Evolutionary conservation across 1,140 invertebrate genomes (phyloP), one percentile per base, ranked within the genome.

Genomic region (Ceratina calcarata): DNA sequence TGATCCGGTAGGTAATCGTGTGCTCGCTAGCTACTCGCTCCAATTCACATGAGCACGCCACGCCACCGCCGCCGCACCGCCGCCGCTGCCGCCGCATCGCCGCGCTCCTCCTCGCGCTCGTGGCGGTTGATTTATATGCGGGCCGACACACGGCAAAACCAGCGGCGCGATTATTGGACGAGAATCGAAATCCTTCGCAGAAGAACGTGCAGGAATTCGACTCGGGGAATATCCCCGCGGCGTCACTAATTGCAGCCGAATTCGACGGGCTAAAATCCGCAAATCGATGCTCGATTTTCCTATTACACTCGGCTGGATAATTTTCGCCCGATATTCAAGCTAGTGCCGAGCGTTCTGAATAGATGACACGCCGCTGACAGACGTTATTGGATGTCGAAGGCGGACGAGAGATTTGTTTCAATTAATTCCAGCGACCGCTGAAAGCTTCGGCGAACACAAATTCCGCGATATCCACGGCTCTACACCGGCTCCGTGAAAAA

Each of bases 141-240:
- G n/a, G 1, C 45, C 60, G 49, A 37, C 76, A 71, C 76, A 51
- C 61, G 67, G 67, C 68, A 71, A 71, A 61, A 78, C 60, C 67
- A 55, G 49, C 37, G 49, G 3, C 20, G 18, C 60, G 76, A 78
- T 78, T 71, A 71, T 71, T 51, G 67, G 22, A 64, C 76, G 66
- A 64, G 60, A 53, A 64, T 64, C 55, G 67, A 71, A n/a, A 61
- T 71, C 37, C 62, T 71, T 60, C 37, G 70, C 22, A 58, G 70
- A 73, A 74, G 51, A 80, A 77, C 74, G 72, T 65, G 62, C n/a
- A 37, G 62, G 20, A 78, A 77, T 77, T 64, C 24, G 67, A 45
- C 27, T 55, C 58, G 45, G 60, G 37, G 51, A 57, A 69, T 69
- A 6, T 16, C 22, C 13, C 49, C 24, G 20, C 57, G 2, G 22